Base-by-base conservation (phyloP, 1,140 invertebrate genomes). In the Danaus plexippus region DNA sequence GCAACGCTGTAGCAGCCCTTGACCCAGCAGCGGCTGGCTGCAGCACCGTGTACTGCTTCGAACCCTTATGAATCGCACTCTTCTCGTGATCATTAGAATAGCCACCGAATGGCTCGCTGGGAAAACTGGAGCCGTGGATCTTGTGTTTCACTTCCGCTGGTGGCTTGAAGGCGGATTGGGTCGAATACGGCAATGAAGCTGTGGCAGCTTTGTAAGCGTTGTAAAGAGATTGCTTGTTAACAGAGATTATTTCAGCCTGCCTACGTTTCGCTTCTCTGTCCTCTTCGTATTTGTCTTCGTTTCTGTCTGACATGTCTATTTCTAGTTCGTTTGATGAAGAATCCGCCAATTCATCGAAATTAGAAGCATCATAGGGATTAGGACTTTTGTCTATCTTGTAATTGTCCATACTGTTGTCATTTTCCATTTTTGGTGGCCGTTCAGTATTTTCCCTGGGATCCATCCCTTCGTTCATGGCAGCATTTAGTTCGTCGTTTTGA, bases 1-100 rank as follows among this genome's bases (percentile, higher is more conserved):
- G 93, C 49, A 95, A 89, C 0, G 93, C 93, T 12, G 91, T 93
- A 1, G 93, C 93, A 0, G 93, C 93, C 40, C 93, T 89, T 6
- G 93, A 94, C 2, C 92, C 92, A 0, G 91, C 89, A 11, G 91
- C 92, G 9, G 94, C 94, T 1, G 94, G 94, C 73, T 95, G 94
- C 11, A 95, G 85, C 50, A 95, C 94, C 11, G 94, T 95, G 69
- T 95, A 95, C 69, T 95, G 94, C 80, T 94, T 91, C 11, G 76
- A 75, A 8, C 60, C 69, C 57, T 83, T 82, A 43, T 69, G 60
- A 12, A 69, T 50, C 10, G 77, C 67, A 61, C 75, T 77, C 67
- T 80, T 76, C 32, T 80, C 75, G 47, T 83, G 77, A 48, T 85
- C 81, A 52, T 78, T 83, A 7, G 81, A 84, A 53, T 85, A 87